These are phyloP conservation scores for Babylonia areolata DNA, from an alignment of 1,140 invertebrate genomes.

Conservation along the genomic window DNA sequence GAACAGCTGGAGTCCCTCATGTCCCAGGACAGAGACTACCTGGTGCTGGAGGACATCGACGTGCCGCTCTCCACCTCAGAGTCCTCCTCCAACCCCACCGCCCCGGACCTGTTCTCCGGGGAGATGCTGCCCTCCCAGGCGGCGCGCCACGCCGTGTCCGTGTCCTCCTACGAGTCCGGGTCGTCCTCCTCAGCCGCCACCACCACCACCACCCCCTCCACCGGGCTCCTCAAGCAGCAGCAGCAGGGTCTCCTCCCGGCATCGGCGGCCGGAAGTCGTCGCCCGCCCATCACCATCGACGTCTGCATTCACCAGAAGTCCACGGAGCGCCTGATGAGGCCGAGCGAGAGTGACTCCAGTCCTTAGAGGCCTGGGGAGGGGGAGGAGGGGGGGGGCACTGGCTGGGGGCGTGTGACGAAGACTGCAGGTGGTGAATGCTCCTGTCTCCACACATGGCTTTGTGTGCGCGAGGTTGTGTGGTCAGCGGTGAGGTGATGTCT, in stretches of 20 bases:
- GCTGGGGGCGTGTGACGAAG: neutral
- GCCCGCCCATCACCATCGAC: constrained; percentile 43
- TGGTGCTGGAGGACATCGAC: constrained; percentile 72
- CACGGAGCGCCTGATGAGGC: constrained; percentile 51
- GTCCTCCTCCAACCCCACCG: constrained; percentile 59
- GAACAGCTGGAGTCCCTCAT: constrained; percentile 82
- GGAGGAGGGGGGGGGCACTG: neutral
- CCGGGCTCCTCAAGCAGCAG: neutral
- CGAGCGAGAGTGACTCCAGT: constrained; percentile 54
- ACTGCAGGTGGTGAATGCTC: neutral
- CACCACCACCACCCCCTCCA: neutral
- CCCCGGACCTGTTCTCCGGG: constrained; percentile 45
- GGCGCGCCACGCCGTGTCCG: constrained; percentile 27
- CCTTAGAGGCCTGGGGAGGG: constrained; percentile 7
- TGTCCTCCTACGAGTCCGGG: neutral
- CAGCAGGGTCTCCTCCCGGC: neutral
- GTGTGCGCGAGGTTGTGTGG: neutral
- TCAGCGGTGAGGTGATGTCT: too few relatives aligned
- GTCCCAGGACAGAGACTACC: constrained; percentile 70
- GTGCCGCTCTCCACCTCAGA: constrained; percentile 68
- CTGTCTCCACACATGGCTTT: too few relatives aligned
- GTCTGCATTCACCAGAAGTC: constrained; percentile 61
- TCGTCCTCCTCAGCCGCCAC: neutral
- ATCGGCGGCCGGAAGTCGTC: neutral
- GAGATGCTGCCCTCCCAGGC: constrained; percentile 28